Conservation (phyloP, 2,888 invertebrate genomes). For the Drosophila fulvimacula region DNA sequence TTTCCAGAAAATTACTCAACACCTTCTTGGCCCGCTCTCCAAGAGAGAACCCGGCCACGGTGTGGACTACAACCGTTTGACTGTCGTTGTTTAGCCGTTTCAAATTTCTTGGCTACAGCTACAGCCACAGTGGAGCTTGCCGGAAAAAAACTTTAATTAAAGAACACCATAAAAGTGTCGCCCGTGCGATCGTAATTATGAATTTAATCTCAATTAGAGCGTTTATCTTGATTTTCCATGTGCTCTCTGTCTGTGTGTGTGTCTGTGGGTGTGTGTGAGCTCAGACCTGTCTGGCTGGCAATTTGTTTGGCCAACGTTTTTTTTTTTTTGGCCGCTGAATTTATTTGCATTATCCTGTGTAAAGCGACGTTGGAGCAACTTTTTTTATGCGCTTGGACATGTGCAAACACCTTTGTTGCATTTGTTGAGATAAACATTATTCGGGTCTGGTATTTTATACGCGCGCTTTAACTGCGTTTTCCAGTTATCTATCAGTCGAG, state of each 20-base stretch:
- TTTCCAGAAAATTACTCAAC: slow-evolving; percentile 79
- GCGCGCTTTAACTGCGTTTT: slow-evolving; percentile 46
- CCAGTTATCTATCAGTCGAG: slow-evolving; percentile 64
- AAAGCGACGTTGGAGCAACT: slow-evolving; percentile 25
- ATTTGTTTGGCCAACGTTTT: slow-evolving; percentile 66
- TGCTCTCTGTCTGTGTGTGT: slow-evolving; percentile 16
- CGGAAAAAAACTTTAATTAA: slow-evolving; percentile 79
- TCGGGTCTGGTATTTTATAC: slow-evolving; percentile 31
- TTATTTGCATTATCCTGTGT: slow-evolving; percentile 76
- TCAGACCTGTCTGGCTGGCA: slow-evolving; percentile 50
- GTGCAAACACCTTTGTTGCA: slow-evolving; percentile 77
- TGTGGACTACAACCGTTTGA: slow-evolving; percentile 40
- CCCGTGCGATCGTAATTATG: slow-evolving; percentile 84
- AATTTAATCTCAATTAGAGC: slow-evolving; percentile 84
- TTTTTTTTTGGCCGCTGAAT: slow-evolving; percentile 61
- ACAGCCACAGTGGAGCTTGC: background rate
- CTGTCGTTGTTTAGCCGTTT: slow-evolving; percentile 34
- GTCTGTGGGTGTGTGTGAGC: slow-evolving; percentile 13
- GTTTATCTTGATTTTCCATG: slow-evolving; percentile 77
- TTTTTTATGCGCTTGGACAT: slow-evolving; percentile 68
- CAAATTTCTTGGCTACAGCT: slow-evolving; percentile 62
- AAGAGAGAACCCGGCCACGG: slow-evolving; percentile 9
- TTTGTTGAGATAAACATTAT: slow-evolving; percentile 66
- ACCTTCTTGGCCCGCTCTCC: slow-evolving; percentile 52
- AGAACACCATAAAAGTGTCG: slow-evolving; percentile 84